Conservation (phyloP, 2,888 invertebrate genomes). For the Catocala nupta region DNA sequence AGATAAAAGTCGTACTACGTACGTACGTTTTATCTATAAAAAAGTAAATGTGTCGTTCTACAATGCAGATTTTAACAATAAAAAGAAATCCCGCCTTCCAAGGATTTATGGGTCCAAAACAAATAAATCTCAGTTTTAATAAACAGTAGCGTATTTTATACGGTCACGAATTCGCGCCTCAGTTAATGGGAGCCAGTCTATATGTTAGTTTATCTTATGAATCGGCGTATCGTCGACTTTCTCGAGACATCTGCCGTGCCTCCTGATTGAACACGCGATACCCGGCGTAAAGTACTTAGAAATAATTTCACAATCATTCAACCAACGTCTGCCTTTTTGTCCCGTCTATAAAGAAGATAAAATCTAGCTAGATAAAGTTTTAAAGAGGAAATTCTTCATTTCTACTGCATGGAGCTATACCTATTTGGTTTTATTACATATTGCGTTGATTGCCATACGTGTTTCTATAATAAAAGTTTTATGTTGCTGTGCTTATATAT, state of each 20-base stretch:
- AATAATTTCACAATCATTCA: slow-evolving; percentile 57
- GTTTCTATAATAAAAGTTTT: too few species aligned
- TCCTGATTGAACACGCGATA: slow-evolving; percentile 66
- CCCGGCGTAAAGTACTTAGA: slow-evolving; percentile 49
- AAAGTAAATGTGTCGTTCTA: too few species aligned
- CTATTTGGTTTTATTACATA: slow-evolving; percentile 18
- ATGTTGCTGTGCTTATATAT: too few species aligned
- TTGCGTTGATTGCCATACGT: too few species aligned
- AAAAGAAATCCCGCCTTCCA: background rate
- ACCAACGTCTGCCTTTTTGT: slow-evolving; percentile 45
- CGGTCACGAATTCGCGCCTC: slow-evolving; percentile 25
- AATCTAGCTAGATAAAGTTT: slow-evolving; percentile 42
- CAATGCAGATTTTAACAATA: background rate
- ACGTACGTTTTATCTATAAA: too few species aligned
- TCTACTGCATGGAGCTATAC: slow-evolving; percentile 26
- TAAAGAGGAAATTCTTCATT: slow-evolving; percentile 41
- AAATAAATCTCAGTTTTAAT: slow-evolving; percentile 19
- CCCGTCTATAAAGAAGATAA: slow-evolving; percentile 45
- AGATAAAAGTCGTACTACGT: too few species aligned
- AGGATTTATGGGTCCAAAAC: background rate
- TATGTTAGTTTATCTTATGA: slow-evolving; percentile 60
- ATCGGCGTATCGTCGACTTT: slow-evolving; percentile 66
- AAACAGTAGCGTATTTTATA: slow-evolving; percentile 20
- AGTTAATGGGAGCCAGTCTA: slow-evolving; percentile 44
- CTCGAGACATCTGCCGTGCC: slow-evolving; percentile 68